Percentiles rank a stretch among this genome's conserved stretches.
These are phyloP conservation scores for Dendrolimus punctatus DNA, from an alignment of 1,140 invertebrate species.

Conservation along the genomic window DNA sequence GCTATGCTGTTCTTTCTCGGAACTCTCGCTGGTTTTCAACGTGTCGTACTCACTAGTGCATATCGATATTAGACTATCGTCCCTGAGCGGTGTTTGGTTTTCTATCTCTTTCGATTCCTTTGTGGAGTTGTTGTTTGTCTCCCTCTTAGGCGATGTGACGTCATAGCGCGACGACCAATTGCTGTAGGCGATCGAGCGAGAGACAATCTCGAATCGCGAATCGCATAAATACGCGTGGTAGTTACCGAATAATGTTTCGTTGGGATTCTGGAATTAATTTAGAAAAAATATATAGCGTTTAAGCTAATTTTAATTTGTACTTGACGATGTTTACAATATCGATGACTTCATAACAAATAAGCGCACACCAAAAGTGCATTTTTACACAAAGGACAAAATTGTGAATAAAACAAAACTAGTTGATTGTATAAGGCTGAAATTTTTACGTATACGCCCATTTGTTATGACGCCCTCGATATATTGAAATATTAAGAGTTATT, in stretches of 20 bases:
- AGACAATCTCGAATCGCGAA: constrained; percentile 82
- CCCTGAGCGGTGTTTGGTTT: constrained; percentile 27
- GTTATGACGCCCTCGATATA: too few species aligned
- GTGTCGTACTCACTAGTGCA: constrained; percentile 58
- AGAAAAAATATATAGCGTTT: too few species aligned
- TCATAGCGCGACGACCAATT: constrained; percentile 87
- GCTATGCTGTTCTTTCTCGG: constrained; percentile 54
- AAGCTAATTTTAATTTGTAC: too few species aligned
- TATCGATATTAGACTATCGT: constrained; percentile 51
- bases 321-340: too few species aligned
- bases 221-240: constrained; percentile 89
- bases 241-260: constrained; percentile 79
- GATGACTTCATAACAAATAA: too few species aligned
- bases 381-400: too few species aligned
- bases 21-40: constrained; percentile 55
- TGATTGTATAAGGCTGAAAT: too few species aligned
- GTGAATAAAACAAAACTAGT: too few species aligned
- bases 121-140: constrained; percentile 51
- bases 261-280: constrained; percentile 51
- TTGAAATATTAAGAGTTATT: too few species aligned
- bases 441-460: too few species aligned
- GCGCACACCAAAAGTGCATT: too few species aligned
- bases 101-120: constrained; percentile 53
- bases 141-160: constrained; percentile 62
- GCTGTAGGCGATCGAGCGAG: constrained; percentile 80